These are phyloP conservation scores for Ommatoiulus sabulosus DNA, from an alignment of 2,888 invertebrate species.

Conservation along the genomic window DNA sequence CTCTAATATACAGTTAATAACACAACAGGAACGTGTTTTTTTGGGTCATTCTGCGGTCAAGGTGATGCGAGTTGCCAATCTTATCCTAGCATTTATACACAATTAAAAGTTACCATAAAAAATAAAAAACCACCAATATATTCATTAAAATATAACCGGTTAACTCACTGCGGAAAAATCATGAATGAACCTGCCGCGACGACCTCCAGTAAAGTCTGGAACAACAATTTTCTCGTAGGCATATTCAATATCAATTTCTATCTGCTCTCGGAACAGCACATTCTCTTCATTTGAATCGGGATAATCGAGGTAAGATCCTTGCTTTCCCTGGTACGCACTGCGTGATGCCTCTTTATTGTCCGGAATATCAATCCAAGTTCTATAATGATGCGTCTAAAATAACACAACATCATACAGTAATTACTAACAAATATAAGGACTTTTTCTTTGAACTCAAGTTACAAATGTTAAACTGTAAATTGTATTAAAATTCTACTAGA, in stretches of 20 bases:
- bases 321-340: constrained; percentile 52
- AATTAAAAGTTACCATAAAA: too few relatives aligned
- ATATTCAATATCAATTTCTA: constrained; percentile 80
- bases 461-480: not conserved
- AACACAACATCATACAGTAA: constrained; percentile 20
- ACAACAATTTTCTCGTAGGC: constrained; percentile 88
- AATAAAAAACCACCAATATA: too few relatives aligned
- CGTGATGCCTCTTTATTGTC: constrained; percentile 66
- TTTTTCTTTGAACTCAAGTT: not conserved
- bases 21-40: too few relatives aligned
- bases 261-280: constrained; percentile 79
- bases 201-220: constrained; percentile 83
- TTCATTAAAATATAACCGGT: not conserved
- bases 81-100: too few relatives aligned
- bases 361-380: constrained; percentile 79
- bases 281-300: constrained; percentile 55
- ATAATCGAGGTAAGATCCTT: constrained; percentile 60
- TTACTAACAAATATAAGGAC: not conserved
- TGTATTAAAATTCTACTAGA: not conserved
- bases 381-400: constrained; percentile 62
- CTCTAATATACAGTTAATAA: too few relatives aligned
- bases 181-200: constrained; percentile 88
- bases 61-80: too few relatives aligned
- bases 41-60: too few relatives aligned
- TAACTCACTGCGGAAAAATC: constrained; percentile 82